phyloP scores from a whole-genome alignment of 2,888 invertebrate genomes.

The Lasioglossum malachurum region DNA sequence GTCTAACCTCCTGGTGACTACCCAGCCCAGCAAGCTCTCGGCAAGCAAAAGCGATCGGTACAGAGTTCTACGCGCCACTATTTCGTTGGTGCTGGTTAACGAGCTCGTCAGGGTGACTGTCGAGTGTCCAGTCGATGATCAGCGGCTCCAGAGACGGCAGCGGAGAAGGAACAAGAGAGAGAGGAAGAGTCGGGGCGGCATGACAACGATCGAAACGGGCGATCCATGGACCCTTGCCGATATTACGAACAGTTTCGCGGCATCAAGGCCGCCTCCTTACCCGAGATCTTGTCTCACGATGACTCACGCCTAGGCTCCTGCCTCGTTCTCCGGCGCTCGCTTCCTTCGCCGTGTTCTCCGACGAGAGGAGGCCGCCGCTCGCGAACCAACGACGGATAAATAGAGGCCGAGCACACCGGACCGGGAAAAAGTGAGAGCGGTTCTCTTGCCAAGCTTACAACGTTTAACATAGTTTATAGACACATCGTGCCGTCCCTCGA shows the following conservation, averaged over 20 bases:
- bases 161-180: background rate
- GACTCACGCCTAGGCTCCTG: slow-evolving; percentile 71
- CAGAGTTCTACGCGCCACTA: background rate
- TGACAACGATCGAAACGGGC: slow-evolving; percentile 66
- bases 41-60: background rate
- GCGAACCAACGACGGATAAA: slow-evolving; percentile 51
- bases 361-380: slow-evolving; percentile 16
- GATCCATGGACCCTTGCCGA: slow-evolving; percentile 73
- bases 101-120: background rate
- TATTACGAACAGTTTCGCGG: slow-evolving; percentile 78
- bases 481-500: slow-evolving; percentile 44
- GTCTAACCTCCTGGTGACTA: too few relatives aligned
- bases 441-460: slow-evolving; percentile 41
- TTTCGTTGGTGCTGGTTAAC: background rate
- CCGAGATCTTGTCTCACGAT: slow-evolving; percentile 79
- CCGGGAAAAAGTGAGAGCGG: slow-evolving; percentile 52
- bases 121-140: background rate
- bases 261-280: slow-evolving; percentile 81
- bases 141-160: background rate
- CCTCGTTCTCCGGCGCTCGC: slow-evolving; percentile 70
- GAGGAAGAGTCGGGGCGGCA: slow-evolving; percentile 42
- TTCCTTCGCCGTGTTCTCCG: slow-evolving; percentile 30
- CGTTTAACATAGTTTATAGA: slow-evolving; percentile 60
- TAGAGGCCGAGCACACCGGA: slow-evolving; percentile 18
- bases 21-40: background rate